Evolutionary conservation across 1,140 invertebrate genomes (phyloP).

Genomic region (Penaeus japonicus): DNA sequence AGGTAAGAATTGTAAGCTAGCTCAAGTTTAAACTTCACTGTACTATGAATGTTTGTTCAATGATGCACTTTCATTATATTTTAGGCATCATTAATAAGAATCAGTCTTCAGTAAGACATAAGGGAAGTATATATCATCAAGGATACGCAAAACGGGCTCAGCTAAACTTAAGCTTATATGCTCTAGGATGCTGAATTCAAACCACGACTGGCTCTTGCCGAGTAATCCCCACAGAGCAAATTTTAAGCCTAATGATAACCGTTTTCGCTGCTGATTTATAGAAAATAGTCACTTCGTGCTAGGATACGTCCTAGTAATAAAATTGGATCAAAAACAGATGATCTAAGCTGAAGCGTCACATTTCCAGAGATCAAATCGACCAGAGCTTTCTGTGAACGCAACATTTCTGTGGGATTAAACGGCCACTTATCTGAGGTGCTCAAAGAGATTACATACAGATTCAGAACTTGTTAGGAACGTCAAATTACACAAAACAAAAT

Average conservation of each 20-base stretch:
- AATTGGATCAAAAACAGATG: conserved; percentile 13
- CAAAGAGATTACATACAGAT: conserved; percentile 21
- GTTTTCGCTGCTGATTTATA: conserved; percentile 11
- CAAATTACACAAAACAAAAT: conserved; percentile 32
- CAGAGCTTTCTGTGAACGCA: conserved; percentile 21
- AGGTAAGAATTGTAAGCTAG: neutral
- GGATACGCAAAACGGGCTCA: neutral
- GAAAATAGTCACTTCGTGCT: conserved; percentile 11
- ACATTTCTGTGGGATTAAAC: conserved; percentile 23
- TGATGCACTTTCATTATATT: too few relatives aligned
- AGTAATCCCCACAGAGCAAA: conserved; percentile 19
- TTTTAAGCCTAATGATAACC: conserved; percentile 13
- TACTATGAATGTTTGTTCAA: too few relatives aligned
- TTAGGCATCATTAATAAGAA: too few relatives aligned
- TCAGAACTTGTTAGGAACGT: conserved; percentile 25
- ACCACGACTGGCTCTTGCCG: conserved; percentile 24
- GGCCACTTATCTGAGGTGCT: conserved; percentile 29
- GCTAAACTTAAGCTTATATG: neutral
- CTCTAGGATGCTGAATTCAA: conserved; percentile 30
- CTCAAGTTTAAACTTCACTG: too few relatives aligned
- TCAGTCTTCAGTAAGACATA: too few relatives aligned
- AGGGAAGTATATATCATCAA: neutral
- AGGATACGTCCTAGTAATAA: conserved; percentile 28
- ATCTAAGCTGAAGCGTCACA: neutral
- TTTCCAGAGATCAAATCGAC: conserved; percentile 11